phyloP scores from a whole-genome alignment of 1,140 invertebrate species.

The Sinella curviseta region DNA sequence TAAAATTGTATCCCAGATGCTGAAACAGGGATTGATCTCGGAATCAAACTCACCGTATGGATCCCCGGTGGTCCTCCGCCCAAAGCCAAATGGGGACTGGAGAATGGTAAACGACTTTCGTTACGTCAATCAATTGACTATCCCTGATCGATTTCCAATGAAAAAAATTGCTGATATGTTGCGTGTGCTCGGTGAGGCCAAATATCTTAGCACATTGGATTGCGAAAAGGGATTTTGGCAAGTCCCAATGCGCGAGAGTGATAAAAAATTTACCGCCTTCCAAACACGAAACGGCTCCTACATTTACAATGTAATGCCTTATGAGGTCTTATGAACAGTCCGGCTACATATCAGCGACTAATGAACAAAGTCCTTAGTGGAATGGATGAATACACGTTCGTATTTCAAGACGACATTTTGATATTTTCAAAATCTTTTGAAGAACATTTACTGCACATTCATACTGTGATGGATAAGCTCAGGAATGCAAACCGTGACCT shows the following conservation, averaged over 20 bases:
- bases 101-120: too few relatives aligned
- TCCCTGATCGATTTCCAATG: background rate
- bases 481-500: background rate
- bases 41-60: background rate
- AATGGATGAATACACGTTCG: background rate
- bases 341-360: constrained; percentile 40
- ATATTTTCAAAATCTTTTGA: background rate
- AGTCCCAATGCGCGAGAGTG: too few relatives aligned
- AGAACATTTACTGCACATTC: background rate
- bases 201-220: background rate
- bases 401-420: background rate
- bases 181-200: background rate
- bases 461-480: background rate
- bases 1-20: background rate
- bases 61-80: too few relatives aligned
- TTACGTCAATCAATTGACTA: too few relatives aligned
- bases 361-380: background rate
- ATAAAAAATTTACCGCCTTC: too few relatives aligned
- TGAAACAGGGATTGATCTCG: background rate
- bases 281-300: constrained; percentile 50
- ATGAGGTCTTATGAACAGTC: constrained; percentile 56
- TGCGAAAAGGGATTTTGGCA: too few relatives aligned
- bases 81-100: too few relatives aligned
- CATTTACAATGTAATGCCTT: constrained; percentile 55
- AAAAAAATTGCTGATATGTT: background rate